Evolutionary conservation across 2,113 vertebrate species (phyloP).

Genomic region (Cynocephalus volans): DNA sequence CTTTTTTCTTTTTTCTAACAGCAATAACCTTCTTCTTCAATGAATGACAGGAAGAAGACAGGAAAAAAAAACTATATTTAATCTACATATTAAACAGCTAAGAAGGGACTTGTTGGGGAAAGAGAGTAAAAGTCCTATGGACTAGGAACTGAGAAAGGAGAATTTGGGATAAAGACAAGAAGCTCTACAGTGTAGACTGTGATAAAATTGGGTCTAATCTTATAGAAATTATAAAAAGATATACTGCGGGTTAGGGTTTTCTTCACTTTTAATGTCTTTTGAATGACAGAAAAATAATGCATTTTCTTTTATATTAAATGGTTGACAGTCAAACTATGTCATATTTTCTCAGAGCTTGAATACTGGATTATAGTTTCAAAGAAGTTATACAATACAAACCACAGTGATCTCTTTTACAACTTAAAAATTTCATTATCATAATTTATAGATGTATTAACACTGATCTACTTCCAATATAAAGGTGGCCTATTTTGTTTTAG

Average conservation of each 20-base stretch:
- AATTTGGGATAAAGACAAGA: background rate
- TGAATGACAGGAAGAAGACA: background rate
- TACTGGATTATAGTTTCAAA: background rate
- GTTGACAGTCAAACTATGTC: background rate
- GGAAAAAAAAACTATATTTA: background rate
- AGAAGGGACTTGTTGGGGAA: background rate
- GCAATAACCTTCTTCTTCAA: background rate
- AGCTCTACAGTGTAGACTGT: background rate
- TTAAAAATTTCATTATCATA: conserved; percentile 17
- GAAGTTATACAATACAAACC: background rate
- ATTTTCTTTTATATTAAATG: conserved; percentile 38
- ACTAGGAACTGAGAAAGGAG: background rate
- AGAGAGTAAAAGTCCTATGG: background rate
- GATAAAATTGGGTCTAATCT: background rate
- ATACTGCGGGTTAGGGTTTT: background rate
- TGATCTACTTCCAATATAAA: background rate
- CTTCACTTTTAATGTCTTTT: background rate
- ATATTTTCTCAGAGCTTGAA: background rate
- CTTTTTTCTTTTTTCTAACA: background rate
- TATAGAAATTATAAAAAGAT: background rate
- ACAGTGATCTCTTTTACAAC: background rate
- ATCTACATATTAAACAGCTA: background rate
- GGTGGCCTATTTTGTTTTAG: background rate
- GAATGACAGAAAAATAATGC: background rate
- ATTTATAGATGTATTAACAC: background rate